These are phyloP conservation scores for Ephialtes manifestator DNA, from an alignment of 2,888 invertebrate species.

Conservation along the genomic window DNA sequence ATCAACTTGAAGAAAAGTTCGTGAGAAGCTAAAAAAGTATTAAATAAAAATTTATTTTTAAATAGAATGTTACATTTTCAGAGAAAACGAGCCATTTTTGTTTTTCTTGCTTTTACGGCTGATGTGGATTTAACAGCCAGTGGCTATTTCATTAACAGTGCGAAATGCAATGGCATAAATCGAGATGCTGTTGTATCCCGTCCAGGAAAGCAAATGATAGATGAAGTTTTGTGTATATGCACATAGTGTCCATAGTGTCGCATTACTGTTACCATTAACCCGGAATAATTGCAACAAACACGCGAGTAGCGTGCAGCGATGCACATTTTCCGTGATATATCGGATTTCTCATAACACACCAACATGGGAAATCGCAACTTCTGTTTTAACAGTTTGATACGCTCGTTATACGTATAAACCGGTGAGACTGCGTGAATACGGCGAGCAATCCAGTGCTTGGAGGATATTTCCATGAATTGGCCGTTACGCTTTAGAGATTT, in stretches of 20 bases:
- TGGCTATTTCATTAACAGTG: background rate
- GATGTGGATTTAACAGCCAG: background rate
- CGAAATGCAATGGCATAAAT: background rate
- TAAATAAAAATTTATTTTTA: too few species aligned
- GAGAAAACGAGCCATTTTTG: too few species aligned
- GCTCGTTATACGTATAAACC: slow-evolving; percentile 14
- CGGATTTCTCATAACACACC: slow-evolving; percentile 1
- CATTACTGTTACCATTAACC: background rate
- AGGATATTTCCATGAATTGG: slow-evolving; percentile 27
- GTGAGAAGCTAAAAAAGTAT: too few species aligned
- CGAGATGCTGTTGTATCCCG: background rate
- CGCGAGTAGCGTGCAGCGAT: slow-evolving; percentile 2
- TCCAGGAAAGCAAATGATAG: background rate
- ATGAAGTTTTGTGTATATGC: background rate
- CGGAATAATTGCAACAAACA: slow-evolving; percentile 13
- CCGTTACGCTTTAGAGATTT: slow-evolving; percentile 30
- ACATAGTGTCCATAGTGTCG: background rate
- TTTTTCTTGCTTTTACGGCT: too few species aligned
- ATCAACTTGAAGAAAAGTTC: too few species aligned
- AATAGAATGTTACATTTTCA: too few species aligned
- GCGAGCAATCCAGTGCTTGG: background rate
- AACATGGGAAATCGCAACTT: slow-evolving; percentile 12
- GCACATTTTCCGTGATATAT: slow-evolving; percentile 1
- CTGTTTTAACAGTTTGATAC: slow-evolving; percentile 21
- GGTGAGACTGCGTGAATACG: background rate